phyloP scores from a whole-genome alignment of 1,140 invertebrate genomes.

The Coboldia fuscipes region DNA sequence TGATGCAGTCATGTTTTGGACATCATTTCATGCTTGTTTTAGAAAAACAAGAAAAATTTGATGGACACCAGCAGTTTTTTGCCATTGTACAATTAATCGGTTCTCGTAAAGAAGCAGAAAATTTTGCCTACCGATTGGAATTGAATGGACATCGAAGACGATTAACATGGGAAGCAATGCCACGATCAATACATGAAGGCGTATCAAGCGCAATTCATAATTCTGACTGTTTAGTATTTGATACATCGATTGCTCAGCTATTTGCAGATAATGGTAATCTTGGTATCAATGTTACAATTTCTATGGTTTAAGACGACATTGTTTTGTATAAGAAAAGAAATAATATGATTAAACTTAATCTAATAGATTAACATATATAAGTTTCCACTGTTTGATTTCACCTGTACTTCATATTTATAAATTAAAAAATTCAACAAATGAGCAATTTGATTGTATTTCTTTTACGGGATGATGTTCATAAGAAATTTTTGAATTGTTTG shows the following conservation, averaged over 20 bases:
- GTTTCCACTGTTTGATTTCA: too few species aligned
- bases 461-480: conserved; percentile 4
- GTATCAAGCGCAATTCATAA: conserved; percentile 95
- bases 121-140: conserved; percentile 96
- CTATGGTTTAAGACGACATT: conserved; percentile 38
- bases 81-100: conserved; percentile 99
- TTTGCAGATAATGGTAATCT: conserved; percentile 99
- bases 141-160: conserved; percentile 83
- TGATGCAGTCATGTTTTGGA: conserved; percentile 99
- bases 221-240: conserved; percentile 97
- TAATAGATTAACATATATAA: too few species aligned
- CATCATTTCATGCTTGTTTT: conserved; percentile 98
- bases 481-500: too few species aligned
- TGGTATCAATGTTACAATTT: conserved; percentile 98
- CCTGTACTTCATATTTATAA: too few species aligned
- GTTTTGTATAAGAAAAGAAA: background rate
- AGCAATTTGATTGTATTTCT: conserved; percentile 10
- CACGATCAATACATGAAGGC: conserved; percentile 94
- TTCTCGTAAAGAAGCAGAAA: conserved; percentile 95
- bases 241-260: conserved; percentile 91
- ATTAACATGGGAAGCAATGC: conserved; percentile 97
- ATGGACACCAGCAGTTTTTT: conserved; percentile 97
- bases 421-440: too few species aligned
- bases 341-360: too few species aligned
- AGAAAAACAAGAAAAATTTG: conserved; percentile 97